phyloP scores from a whole-genome alignment of 1,140 invertebrate genomes.

The Euura lappo region DNA sequence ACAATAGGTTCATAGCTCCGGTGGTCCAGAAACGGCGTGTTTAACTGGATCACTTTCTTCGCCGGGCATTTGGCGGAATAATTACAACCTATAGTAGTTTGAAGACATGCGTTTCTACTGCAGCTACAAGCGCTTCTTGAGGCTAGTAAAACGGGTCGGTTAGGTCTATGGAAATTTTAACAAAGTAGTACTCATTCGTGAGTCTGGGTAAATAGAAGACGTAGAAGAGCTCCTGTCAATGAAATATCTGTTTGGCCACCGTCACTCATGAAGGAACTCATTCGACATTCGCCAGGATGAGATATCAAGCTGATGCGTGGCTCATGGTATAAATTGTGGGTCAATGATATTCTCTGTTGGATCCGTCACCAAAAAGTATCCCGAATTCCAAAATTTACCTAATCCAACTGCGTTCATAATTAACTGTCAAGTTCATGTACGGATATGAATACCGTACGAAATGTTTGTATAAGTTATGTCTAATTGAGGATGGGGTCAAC shows the following conservation, averaged over 20 bases:
- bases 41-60: conserved; percentile 5
- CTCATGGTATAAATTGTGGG: not conserved
- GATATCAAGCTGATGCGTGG: too few species aligned
- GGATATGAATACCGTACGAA: not conserved
- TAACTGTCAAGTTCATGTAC: not conserved
- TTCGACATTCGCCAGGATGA: too few species aligned
- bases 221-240: too few species aligned
- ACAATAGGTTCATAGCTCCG: not conserved
- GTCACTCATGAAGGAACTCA: too few species aligned
- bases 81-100: not conserved
- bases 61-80: not conserved
- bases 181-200: not conserved
- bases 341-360: not conserved
- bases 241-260: too few species aligned
- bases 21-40: not conserved
- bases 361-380: not conserved
- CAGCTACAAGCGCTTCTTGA: not conserved
- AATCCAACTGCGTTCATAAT: not conserved
- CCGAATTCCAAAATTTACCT: not conserved
- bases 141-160: not conserved
- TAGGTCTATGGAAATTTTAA: not conserved
- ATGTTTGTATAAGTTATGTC: not conserved
- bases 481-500: not conserved
- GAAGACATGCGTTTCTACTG: not conserved
- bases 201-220: too few species aligned